Percentiles rank a stretch among this genome's conserved stretches.
Conservation (phyloP, 2,113 vertebrate species). For the Acanthochromis polyacanthus region DNA sequence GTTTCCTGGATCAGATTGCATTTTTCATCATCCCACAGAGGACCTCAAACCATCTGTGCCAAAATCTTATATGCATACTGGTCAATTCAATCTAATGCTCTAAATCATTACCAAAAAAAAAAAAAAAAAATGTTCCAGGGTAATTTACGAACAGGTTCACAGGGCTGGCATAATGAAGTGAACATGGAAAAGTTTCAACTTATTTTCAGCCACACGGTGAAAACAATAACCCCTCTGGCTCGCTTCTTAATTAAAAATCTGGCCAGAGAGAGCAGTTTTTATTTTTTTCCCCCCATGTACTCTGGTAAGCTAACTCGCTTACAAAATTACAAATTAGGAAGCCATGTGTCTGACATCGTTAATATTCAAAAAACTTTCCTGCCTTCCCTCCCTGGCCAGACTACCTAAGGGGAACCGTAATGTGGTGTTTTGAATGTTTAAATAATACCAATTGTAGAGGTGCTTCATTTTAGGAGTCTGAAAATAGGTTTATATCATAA, state of each 20-base stretch:
- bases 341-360: constrained; percentile 46
- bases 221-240: constrained; percentile 65
- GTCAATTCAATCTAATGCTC: constrained; percentile 35
- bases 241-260: constrained; percentile 72
- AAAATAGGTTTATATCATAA: background rate
- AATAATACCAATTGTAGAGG: constrained; percentile 6
- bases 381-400: constrained; percentile 14
- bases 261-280: constrained; percentile 38
- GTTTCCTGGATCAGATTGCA: background rate
- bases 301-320: constrained; percentile 50
- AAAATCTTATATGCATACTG: constrained; percentile 20
- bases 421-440: constrained; percentile 39
- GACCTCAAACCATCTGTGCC: constrained; percentile 3
- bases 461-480: constrained; percentile 10
- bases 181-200: constrained; percentile 63
- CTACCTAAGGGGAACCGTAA: constrained; percentile 12
- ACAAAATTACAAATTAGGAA: constrained; percentile 54
- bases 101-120: constrained; percentile 4
- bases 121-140: constrained; percentile 9
- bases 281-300: constrained; percentile 12
- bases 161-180: constrained; percentile 36
- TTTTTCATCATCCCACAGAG: constrained; percentile 27
- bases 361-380: constrained; percentile 55
- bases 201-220: constrained; percentile 50
- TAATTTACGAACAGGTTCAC: constrained; percentile 37